Conservation (phyloP, 2,888 invertebrate genomes). For the Drosophila kambysellisi region DNA sequence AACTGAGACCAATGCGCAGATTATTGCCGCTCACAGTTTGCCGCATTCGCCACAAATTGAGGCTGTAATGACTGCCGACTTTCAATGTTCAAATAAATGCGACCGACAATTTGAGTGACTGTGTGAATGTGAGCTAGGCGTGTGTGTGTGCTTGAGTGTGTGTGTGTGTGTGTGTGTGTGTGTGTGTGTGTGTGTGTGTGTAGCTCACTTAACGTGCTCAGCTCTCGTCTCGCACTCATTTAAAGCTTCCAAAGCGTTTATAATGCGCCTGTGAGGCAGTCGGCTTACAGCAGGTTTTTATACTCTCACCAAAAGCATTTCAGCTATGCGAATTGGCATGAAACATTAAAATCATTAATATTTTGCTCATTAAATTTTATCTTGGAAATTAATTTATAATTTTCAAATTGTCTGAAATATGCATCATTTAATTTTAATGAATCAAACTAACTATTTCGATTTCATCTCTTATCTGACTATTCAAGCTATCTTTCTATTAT, state of each 20-base stretch:
- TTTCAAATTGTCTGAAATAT: not conserved
- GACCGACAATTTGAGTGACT: slow-evolving; percentile 53
- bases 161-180: slow-evolving; percentile 7
- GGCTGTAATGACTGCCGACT: slow-evolving; percentile 76
- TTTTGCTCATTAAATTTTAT: not conserved
- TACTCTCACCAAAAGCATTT: slow-evolving; percentile 34
- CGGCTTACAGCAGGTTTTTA: slow-evolving; percentile 66
- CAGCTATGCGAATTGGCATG: not conserved
- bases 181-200: slow-evolving; percentile 42
- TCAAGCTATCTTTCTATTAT: not conserved
- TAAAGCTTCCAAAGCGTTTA: slow-evolving; percentile 73
- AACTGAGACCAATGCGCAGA: slow-evolving; percentile 65
- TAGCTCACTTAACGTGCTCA: slow-evolving; percentile 69
- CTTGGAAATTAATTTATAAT: not conserved
- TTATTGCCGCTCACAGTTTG: slow-evolving; percentile 60
- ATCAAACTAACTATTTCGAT: not conserved
- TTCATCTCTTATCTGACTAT: not conserved
- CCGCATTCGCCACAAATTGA: slow-evolving; percentile 71
- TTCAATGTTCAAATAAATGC: slow-evolving; percentile 78
- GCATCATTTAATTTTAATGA: not conserved
- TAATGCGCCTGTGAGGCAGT: slow-evolving; percentile 63
- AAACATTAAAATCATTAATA: not conserved
- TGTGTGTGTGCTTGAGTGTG: slow-evolving; percentile 9
- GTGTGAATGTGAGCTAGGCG: slow-evolving; percentile 2
- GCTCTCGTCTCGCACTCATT: slow-evolving; percentile 67